Evolutionary conservation across 2,113 vertebrate genomes (phyloP).

Genomic region (Leptocoma aspasia): DNA sequence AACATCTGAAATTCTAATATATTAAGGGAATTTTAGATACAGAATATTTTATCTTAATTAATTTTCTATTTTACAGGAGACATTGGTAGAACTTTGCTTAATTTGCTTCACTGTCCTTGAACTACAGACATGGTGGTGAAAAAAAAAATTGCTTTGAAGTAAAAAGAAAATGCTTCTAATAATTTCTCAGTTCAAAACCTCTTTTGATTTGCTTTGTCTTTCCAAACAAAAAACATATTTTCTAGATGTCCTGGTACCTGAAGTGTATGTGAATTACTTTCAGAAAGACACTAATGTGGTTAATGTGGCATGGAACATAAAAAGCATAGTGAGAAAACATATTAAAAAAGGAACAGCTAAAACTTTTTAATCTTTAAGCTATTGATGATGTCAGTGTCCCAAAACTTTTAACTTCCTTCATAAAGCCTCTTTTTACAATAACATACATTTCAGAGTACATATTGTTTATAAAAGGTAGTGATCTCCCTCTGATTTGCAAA

Average conservation of each 20-base stretch:
- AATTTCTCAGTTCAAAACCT: not conserved
- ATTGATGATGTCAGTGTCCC: too few relatives aligned
- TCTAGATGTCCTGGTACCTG: not conserved
- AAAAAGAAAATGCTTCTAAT: not conserved
- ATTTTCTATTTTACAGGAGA: not conserved
- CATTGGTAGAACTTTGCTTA: not conserved
- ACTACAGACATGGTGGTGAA: not conserved
- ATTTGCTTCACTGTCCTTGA: not conserved
- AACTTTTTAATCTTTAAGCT: not conserved
- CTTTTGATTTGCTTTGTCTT: not conserved
- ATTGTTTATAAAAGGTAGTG: not conserved
- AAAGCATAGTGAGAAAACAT: not conserved
- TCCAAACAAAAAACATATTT: not conserved
- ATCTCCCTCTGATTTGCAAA: not conserved
- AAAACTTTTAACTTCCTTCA: not conserved
- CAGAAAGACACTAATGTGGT: not conserved
- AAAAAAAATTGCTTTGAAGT: not conserved
- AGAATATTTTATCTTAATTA: not conserved
- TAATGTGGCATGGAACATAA: not conserved
- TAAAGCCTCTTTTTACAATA: not conserved
- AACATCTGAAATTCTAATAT: not conserved
- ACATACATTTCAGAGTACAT: not conserved
- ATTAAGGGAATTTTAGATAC: not conserved
- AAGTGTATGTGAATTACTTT: not conserved
- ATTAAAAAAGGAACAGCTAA: not conserved